These are phyloP conservation scores for Echinops telfairi DNA, from an alignment of 2,113 vertebrate genomes.

Conservation along the genomic window DNA sequence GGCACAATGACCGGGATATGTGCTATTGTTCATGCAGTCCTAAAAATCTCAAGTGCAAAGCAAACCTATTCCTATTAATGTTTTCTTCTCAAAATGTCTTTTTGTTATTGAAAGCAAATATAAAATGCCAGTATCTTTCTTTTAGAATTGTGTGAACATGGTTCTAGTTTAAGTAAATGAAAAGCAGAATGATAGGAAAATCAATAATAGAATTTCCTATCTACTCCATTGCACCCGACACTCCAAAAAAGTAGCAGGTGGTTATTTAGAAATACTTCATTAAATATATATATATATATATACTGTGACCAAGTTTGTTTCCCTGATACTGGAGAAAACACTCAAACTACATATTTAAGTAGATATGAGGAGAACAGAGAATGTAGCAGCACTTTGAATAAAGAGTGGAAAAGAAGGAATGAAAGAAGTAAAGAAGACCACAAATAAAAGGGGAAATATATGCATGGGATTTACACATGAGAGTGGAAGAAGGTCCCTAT, in stretches of 20 bases:
- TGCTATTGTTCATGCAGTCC: not conserved
- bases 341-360: not conserved
- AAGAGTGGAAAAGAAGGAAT: too few species aligned
- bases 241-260: not conserved
- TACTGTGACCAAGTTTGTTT: not conserved
- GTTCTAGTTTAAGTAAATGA: not conserved
- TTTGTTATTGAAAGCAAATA: not conserved
- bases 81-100: not conserved
- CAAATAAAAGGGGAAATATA: not conserved
- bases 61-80: not conserved
- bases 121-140: not conserved
- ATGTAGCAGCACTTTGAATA: not conserved
- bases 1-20: not conserved
- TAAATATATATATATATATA: not conserved
- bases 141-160: not conserved
- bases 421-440: not conserved
- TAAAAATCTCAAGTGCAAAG: not conserved
- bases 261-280: not conserved
- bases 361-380: fast-evolving
- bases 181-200: not conserved
- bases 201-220: not conserved
- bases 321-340: not conserved
- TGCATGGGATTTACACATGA: too few species aligned
- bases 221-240: not conserved
- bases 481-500: not conserved